Base-by-base conservation (phyloP, 2,797 vertebrate genomes). In the Sebastes kiyomatsui region DNA sequence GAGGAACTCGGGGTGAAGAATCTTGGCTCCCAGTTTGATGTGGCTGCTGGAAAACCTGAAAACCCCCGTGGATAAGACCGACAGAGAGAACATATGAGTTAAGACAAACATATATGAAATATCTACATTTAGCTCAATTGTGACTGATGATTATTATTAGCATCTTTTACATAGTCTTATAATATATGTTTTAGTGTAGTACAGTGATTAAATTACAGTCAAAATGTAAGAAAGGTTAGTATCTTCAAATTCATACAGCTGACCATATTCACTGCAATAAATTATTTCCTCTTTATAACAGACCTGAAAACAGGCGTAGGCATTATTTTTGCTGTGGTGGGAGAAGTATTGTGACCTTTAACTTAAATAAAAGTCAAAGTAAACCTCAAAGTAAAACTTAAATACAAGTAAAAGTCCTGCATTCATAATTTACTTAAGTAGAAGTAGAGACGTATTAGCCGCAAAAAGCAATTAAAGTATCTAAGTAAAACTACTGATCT, bases 1-100 rank as follows among this genome's bases (percentile, higher is more conserved):
- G 85, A 92, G 84, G 86, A 92, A 84, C 79, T 83, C 16, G 4
- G 90, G 86, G 67, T 73, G 83, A 88, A 76, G 90, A 88, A 88
- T 89, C 33, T 80, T 90, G 89, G 89, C 92, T 90, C 77, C 80
- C 65, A 52, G 81, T 86, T 89, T 92, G 93, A 93, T 94, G 91
- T 93, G 91, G 89, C 83, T 84, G 89, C 83, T 84, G 87, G 92
- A 93, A 92, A 94, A 87, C 65, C 75, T 86, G 74, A 90, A 91
- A 77, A 77, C 67, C 46, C 46, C 76, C 52, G 64, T 16, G 65
- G 87, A 90, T 89, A 81, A 87, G 83, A 83, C 69, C 46, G 16
- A 82, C 74, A 72, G 88, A 87, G 85, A 58, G 58, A 86, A 38
- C 72, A 81, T 77, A 70, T 72, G 76, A 85, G 71, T 65, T 62